Conservation (phyloP, 1,140 invertebrate species). For the Sipha flava region DNA sequence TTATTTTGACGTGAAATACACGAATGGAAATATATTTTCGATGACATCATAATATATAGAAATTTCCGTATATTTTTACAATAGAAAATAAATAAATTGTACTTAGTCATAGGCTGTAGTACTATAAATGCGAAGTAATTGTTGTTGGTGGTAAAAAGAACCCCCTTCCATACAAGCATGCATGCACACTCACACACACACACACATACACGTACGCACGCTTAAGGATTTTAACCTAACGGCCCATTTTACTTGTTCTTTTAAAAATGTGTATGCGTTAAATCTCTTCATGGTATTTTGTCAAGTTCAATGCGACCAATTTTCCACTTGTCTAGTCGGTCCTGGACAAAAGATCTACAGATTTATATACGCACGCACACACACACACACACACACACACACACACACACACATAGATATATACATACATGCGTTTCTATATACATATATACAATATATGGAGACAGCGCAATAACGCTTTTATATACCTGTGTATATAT, state of each 20-base stretch:
- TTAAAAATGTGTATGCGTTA: not conserved
- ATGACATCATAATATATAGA: not conserved
- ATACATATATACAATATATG: not conserved
- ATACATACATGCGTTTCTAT: not conserved
- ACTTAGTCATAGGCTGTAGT: not conserved
- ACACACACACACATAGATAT: too few relatives aligned
- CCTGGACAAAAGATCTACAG: not conserved
- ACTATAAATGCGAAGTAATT: not conserved
- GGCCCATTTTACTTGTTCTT: not conserved
- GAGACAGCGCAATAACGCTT: slow-evolving; percentile 6
- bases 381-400: not conserved
- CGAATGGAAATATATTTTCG: slow-evolving; percentile 1
- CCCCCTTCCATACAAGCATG: not conserved
- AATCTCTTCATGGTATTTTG: slow-evolving; percentile 20
- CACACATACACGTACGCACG: not conserved
- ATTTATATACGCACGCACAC: not conserved
- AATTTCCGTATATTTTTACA: not conserved
- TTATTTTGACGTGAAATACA: not conserved
- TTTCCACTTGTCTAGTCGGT: slow-evolving; percentile 29
- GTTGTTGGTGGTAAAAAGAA: not conserved
- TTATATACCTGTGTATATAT: not conserved
- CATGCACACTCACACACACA: not conserved
- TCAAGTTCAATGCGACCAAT: slow-evolving; percentile 31
- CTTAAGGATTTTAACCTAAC: not conserved
- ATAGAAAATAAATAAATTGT: slow-evolving; percentile 4